Base-by-base conservation (phyloP, 2,888 invertebrate species). In the Amphipoea oculea region DNA sequence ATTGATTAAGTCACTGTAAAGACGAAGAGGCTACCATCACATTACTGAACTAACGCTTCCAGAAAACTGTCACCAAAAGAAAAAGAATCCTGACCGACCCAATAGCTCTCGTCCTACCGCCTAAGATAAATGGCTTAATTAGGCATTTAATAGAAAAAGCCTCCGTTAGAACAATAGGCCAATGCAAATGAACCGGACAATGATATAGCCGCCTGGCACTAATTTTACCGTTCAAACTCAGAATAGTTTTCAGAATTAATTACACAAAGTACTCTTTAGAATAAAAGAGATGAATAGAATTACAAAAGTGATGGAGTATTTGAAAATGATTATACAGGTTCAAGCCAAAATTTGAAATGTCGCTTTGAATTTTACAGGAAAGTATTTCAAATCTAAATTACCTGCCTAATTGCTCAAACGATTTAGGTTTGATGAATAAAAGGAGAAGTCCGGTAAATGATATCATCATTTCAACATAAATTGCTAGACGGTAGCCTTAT, bases 81-180 rank as follows among this genome's bases (percentile, higher is more conserved):
- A 63, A 67, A 70, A n/a, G n/a, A n/a, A n/a, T n/a, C n/a, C n/a
- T n/a, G n/a, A n/a, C n/a, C 20, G 36, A 73, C 36, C 48, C 9
- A 69, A 57, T 36, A 4, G 14, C 29, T n/a, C 7, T 65, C 23
- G 9, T 76, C 54, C 36, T 70, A 51, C 68, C 45, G 70, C 65
- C 67, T 70, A 78, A 79, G 76, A 86, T 79, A 79, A 83, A 86
- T 81, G 74, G 79, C 91, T 91, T 93, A 94, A 94, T 94, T 93
- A 92, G 91, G 80, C 90, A 91, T 90, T 92, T 92, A 91, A 93
- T 93, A 92, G 92, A 92, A 93, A 93, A 94, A 92, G 78, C 89
- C 85, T 77, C 62, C 0, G 40, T 86, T 69, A 76, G 89, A 91
- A 92, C 91, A 92, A 92, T 89, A 84, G 83, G 48, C 62, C 54